Base-by-base conservation (phyloP, 2,888 invertebrate species). In the Craniophora ligustri region DNA sequence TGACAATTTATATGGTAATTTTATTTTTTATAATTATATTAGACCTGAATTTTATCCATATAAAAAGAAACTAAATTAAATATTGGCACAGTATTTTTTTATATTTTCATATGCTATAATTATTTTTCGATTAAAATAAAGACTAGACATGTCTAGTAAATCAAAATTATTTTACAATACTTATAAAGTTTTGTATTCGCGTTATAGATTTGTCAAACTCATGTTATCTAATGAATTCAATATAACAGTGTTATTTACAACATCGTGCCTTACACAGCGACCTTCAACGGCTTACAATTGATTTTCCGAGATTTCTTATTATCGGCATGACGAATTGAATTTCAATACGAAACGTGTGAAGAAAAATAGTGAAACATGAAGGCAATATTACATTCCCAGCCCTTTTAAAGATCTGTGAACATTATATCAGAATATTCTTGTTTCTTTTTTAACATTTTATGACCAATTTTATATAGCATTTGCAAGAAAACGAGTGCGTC, bases 221-320 rank as follows among this genome's bases (percentile, higher is more conserved):
- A 23, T 23, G 8, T 32, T 8, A 21, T 7, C 2, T 21, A 2
- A 26, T 26, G 7, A 16, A 26, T 34, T 15, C 2, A 15, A 23
- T 36, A 32, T 14, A 36, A 45, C 40, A 36, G 13, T 21, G 4
- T 11, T n/a, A 28, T 30, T 48, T 48, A 45, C 48, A 32, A 30
- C 44, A 48, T 36, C 14, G 14, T 15, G 10, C 14, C 30, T 38
- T 16, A 26, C 30, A 36, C 19, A 5, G 3, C 10, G 48, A 39
- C 66, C 66, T 69, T 70, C 38, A 35, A 36, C 19, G 16, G 7
- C 3, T 32, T 8, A 48, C 44, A 63, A 65, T 65, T 42, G 58
- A 69, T 69, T 63, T 65, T 64, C 70, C 35, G 14, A 51, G 45
- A 66, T 69, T 69, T 51, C 32, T 44, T 46, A 35, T 46, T 63